Conservation (phyloP, 2,113 vertebrate genomes). For the Columbina picui region DNA sequence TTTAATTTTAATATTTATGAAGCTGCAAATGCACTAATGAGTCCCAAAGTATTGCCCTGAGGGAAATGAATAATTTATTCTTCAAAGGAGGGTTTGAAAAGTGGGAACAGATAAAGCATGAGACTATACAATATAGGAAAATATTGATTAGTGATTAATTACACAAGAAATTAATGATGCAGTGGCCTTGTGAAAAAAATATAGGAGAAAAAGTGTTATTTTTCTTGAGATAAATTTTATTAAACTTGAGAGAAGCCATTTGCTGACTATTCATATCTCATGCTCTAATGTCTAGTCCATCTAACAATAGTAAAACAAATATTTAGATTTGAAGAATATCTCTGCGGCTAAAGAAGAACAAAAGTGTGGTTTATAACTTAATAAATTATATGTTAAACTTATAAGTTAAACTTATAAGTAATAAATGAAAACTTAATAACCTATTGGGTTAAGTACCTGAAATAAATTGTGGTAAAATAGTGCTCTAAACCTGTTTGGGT, state of each 20-base stretch:
- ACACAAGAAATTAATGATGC: background rate
- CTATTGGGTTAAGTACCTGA: background rate
- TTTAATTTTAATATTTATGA: constrained; percentile 27
- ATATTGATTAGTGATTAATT: background rate
- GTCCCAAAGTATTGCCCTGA: background rate
- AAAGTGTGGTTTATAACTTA: background rate
- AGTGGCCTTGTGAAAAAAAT: background rate
- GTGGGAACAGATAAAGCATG: background rate
- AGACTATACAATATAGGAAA: background rate
- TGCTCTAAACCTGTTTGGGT: background rate
- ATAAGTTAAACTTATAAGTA: no score
- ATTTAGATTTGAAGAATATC: background rate
- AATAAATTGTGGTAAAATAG: background rate
- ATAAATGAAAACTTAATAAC: no score
- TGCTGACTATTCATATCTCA: background rate
- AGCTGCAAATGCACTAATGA: constrained; percentile 12
- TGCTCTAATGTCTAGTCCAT: background rate
- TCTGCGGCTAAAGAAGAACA: background rate
- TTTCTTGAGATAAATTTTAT: background rate
- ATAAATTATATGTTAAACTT: background rate
- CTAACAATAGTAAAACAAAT: background rate
- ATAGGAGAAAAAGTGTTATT: background rate
- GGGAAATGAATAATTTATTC: background rate
- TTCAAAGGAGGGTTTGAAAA: background rate
- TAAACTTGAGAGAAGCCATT: background rate